Evolutionary conservation across 2,888 invertebrate species (phyloP).

Genomic region (Lasioglossum vierecki): DNA sequence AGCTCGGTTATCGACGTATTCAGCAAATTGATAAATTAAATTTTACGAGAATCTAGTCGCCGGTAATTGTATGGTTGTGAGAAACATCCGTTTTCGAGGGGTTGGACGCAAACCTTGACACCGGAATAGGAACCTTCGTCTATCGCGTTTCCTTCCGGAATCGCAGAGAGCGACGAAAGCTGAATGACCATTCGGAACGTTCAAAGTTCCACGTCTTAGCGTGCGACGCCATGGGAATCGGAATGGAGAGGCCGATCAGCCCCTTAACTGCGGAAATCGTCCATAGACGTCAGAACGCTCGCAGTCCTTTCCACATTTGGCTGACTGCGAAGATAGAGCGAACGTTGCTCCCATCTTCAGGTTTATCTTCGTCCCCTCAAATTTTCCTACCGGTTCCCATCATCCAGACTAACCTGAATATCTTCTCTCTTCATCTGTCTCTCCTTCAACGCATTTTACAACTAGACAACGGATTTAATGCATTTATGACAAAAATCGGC

Average conservation of each 20-base stretch:
- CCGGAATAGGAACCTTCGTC: not conserved
- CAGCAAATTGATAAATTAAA: not conserved
- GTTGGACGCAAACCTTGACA: not conserved
- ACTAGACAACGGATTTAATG: no score
- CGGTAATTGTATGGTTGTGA: not conserved
- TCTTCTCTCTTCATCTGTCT: not conserved
- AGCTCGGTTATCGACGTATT: no score
- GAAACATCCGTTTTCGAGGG: not conserved
- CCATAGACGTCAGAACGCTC: not conserved
- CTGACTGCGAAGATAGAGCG: not conserved
- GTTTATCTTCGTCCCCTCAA: not conserved
- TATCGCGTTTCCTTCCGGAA: not conserved
- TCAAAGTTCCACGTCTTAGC: not conserved
- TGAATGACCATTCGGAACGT: not conserved
- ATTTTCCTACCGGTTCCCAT: not conserved
- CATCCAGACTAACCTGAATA: not conserved
- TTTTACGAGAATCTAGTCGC: not conserved
- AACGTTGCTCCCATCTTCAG: not conserved
- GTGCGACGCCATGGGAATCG: not conserved
- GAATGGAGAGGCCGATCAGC: not conserved
- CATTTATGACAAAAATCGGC: no score
- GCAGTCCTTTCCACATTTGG: conserved; percentile 3
- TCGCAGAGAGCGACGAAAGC: not conserved
- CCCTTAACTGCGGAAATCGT: conserved; percentile 4
- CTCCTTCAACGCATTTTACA: no score